phyloP scores from a whole-genome alignment of 2,113 vertebrate genomes.

The Galbula dea region DNA sequence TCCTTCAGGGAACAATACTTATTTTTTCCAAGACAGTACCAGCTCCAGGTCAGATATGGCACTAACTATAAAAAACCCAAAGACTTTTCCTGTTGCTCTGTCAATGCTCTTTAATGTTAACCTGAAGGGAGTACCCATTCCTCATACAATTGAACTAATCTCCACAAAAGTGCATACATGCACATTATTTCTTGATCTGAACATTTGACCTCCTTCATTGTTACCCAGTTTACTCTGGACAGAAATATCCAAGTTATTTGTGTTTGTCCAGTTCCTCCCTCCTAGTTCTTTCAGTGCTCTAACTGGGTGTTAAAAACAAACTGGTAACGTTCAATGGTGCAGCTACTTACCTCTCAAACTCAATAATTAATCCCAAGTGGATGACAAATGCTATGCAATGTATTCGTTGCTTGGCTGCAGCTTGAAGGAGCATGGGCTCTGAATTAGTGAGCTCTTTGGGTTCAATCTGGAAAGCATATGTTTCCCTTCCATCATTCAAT shows the following conservation, averaged over 20 bases:
- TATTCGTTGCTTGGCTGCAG: constrained; percentile 62
- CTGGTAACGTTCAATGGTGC: constrained; percentile 63
- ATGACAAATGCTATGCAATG: constrained; percentile 69
- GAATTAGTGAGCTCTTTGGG: constrained; percentile 54
- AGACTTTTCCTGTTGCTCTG: constrained; percentile 44
- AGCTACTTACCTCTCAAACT: constrained; percentile 77
- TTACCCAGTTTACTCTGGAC: constrained; percentile 17
- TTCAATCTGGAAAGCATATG: constrained; percentile 82
- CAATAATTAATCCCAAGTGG: constrained; percentile 78
- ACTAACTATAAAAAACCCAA: constrained; percentile 33
- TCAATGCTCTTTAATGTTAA: constrained; percentile 46
- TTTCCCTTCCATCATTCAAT: constrained; percentile 73
- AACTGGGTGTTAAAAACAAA: constrained; percentile 70
- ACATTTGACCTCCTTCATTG: constrained; percentile 66
- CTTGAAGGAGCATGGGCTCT: constrained; percentile 61
- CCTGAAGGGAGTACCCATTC: background rate
- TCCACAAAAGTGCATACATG: background rate
- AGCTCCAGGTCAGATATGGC: constrained; percentile 2
- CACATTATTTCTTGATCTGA: constrained; percentile 40
- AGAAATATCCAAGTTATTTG: constrained; percentile 67
- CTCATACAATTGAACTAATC: background rate
- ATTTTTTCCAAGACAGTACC: constrained; percentile 36
- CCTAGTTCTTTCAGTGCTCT: constrained; percentile 38
- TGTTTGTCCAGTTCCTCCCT: constrained; percentile 17
- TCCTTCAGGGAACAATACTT: constrained; percentile 36